phyloP scores from a whole-genome alignment of 2,113 vertebrate genomes.

The Tiliqua scincoides region DNA sequence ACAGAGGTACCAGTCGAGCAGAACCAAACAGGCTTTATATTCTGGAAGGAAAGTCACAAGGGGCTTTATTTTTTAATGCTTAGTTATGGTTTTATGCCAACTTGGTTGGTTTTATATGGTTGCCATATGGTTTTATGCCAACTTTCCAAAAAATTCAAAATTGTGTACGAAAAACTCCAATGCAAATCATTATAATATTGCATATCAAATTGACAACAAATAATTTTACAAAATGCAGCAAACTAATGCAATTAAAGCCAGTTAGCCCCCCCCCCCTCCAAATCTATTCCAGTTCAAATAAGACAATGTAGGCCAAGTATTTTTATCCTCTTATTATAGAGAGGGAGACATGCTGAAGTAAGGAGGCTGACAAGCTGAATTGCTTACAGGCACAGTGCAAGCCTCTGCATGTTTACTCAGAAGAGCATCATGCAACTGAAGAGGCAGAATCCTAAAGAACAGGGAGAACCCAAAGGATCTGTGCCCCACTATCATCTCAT shows the following conservation, averaged over 20 bases:
- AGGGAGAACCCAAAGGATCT: no score
- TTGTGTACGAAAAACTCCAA: neutral
- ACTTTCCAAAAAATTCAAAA: neutral
- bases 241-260: neutral
- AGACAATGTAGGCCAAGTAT: neutral
- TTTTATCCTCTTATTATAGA: neutral
- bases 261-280: neutral
- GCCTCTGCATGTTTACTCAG: no score
- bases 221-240: neutral
- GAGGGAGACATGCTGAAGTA: neutral
- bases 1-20: neutral
- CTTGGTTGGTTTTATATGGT: no score
- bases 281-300: neutral
- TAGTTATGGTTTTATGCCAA: neutral
- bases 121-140: neutral
- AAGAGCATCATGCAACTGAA: no score
- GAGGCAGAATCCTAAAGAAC: no score
- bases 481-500: no score
- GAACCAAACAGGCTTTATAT: neutral
- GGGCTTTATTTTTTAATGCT: neutral
- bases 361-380: no score
- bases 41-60: neutral
- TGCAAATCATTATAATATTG: neutral
- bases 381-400: no score
- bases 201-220: neutral